Percentiles rank a stretch among this genome's conserved stretches.
Evolutionary conservation across 1,140 invertebrate genomes (phyloP).

Genomic region (Wiebesia pumilae): DNA sequence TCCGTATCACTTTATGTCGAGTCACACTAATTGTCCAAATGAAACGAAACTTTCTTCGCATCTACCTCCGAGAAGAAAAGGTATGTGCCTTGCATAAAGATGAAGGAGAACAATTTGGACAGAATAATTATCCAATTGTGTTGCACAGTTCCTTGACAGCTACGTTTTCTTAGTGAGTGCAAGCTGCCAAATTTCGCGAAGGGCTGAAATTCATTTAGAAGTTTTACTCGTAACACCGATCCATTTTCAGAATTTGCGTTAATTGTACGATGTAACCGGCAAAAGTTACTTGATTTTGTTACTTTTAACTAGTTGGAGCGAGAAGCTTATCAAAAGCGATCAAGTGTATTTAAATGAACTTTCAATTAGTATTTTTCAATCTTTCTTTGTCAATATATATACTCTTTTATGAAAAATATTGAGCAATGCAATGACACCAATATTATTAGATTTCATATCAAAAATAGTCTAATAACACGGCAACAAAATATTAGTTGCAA

Average conservation of each 20-base stretch:
- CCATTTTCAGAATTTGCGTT: neutral
- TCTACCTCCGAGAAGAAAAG: neutral
- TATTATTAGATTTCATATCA: neutral
- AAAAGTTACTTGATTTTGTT: neutral
- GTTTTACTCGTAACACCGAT: neutral
- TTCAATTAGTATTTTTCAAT: neutral
- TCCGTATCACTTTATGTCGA: neutral
- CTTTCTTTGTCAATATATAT: neutral
- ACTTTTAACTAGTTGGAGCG: neutral
- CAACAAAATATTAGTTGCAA: too few relatives aligned
- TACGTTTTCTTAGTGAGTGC: neutral
- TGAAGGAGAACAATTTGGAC: neutral
- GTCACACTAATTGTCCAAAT: neutral
- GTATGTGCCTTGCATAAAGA: neutral
- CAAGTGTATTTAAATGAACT: neutral
- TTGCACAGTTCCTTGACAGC: constrained; percentile 4
- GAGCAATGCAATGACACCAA: neutral
- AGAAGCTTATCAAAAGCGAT: too few relatives aligned
- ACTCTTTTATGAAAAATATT: neutral
- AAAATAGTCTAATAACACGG: too few relatives aligned
- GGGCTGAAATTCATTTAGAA: neutral
- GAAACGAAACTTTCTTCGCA: neutral
- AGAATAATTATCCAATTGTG: constrained; percentile 2
- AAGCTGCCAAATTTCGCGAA: neutral
- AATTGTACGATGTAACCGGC: neutral